Evolutionary conservation across 1,140 invertebrate species (phyloP).

Genomic region (Zaprionus capensis): DNA sequence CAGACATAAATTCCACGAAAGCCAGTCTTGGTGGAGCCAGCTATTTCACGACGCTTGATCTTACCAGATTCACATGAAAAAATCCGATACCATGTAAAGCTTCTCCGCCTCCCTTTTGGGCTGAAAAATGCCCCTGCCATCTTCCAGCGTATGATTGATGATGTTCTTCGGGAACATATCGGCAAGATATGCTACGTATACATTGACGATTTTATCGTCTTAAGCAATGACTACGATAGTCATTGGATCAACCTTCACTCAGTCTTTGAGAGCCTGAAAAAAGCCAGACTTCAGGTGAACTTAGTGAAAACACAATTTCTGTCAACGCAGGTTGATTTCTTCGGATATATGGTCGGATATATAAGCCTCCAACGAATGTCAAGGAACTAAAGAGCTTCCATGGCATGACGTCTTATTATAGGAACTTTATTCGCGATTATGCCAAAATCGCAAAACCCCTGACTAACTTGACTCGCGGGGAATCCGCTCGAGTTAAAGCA

Average conservation of each 20-base stretch:
- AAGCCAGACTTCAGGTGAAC: neutral
- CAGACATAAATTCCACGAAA: slow-evolving; percentile 84
- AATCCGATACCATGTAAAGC: slow-evolving; percentile 68
- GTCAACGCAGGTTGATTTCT: neutral
- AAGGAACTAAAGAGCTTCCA: slow-evolving; percentile 1
- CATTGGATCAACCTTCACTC: neutral
- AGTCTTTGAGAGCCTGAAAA: neutral
- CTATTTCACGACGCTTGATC: neutral
- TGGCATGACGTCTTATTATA: neutral
- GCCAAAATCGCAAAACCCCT: slow-evolving; percentile 11
- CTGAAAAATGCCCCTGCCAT: neutral
- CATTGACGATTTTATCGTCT: neutral
- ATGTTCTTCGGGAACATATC: neutral
- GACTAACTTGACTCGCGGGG: slow-evolving; percentile 1
- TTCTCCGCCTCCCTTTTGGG: neutral
- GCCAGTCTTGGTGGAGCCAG: slow-evolving; percentile 37
- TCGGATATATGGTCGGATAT: neutral
- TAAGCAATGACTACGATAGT: neutral
- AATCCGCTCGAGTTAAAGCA: neutral
- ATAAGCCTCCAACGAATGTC: neutral
- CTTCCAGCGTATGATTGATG: neutral
- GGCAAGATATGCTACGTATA: neutral
- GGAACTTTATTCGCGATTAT: slow-evolving; percentile 9
- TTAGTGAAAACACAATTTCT: neutral
- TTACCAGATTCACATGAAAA: slow-evolving; percentile 69